These are phyloP conservation scores for Selene dorsalis DNA, from an alignment of 2,797 vertebrate species.

Conservation along the genomic window DNA sequence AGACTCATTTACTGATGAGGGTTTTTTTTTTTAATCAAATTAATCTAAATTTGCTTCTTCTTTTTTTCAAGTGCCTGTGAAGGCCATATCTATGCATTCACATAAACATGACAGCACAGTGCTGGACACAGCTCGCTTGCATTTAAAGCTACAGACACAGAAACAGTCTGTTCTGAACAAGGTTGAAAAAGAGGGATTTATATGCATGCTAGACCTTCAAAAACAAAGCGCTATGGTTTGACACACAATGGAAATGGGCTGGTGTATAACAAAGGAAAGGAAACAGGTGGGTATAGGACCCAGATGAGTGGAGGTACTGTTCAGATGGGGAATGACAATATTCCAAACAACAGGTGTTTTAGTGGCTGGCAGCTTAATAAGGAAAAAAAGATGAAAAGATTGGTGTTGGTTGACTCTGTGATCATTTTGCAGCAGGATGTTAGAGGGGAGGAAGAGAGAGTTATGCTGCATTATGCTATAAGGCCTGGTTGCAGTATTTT, in stretches of 20 bases:
- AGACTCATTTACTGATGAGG: no score
- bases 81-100: no score
- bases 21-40: no score
- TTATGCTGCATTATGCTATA: neutral
- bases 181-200: no score
- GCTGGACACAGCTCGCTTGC: no score
- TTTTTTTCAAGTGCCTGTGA: no score
- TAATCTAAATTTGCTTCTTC: no score
- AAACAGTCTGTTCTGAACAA: no score
- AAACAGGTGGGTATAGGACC: neutral
- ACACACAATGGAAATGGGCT: neutral
- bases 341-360: neutral
- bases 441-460: neutral
- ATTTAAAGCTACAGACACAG: no score
- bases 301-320: neutral
- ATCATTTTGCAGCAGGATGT: neutral
- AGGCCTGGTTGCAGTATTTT: neutral
- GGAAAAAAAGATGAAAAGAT: neutral
- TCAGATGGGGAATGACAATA: constrained; percentile 11
- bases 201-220: neutral
- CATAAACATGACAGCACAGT: no score
- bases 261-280: neutral
- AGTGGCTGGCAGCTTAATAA: neutral
- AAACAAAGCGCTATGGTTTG: neutral
- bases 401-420: neutral